Conservation (phyloP, 2,888 invertebrate genomes). For the Drosophila tanythrix region DNA sequence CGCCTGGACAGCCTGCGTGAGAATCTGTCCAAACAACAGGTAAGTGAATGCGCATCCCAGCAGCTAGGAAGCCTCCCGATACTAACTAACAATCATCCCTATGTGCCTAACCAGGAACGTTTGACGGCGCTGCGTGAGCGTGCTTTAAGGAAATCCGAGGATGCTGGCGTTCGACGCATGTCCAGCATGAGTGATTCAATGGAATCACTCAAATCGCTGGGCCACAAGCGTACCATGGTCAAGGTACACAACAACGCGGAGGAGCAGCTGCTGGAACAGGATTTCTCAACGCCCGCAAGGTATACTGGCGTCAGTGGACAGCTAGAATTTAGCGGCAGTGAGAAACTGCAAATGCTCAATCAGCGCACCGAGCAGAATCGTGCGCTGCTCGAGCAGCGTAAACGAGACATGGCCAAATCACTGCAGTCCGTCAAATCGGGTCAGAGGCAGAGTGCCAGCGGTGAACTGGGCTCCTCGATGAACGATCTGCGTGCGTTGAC, state of each 20-base stretch:
- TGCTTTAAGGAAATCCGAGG: slow-evolving; percentile 51
- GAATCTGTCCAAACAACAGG: slow-evolving; percentile 67
- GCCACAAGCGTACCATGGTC: slow-evolving; percentile 34
- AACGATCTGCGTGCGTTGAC: slow-evolving; percentile 79
- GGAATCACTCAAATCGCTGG: slow-evolving; percentile 63
- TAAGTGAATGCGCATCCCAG: slow-evolving; percentile 6
- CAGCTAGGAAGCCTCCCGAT: neutral
- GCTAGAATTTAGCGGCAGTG: slow-evolving; percentile 83
- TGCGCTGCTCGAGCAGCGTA: slow-evolving; percentile 86
- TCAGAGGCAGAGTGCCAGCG: slow-evolving; percentile 73
- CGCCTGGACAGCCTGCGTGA: slow-evolving; percentile 64
- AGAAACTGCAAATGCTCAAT: slow-evolving; percentile 86
- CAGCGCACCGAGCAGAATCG: slow-evolving; percentile 87
- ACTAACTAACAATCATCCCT: neutral
- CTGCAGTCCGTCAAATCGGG: slow-evolving; percentile 73
- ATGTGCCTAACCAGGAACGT: slow-evolving; percentile 50
- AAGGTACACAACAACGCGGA: slow-evolving; percentile 21
- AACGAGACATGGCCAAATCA: slow-evolving; percentile 86
- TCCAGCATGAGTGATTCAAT: slow-evolving; percentile 57
- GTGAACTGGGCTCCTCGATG: slow-evolving; percentile 84
- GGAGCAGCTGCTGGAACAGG: slow-evolving; percentile 9
- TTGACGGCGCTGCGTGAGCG: slow-evolving; percentile 64
- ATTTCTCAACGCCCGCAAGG: slow-evolving; percentile 44
- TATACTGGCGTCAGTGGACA: slow-evolving; percentile 6
- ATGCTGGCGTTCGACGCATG: slow-evolving; percentile 17